A percentile compares a stretch with the other conserved stretches of the same genome.
Evolutionary conservation across 2,113 vertebrate genomes (phyloP).

Genomic region (Gasterosteus nipponicus): DNA sequence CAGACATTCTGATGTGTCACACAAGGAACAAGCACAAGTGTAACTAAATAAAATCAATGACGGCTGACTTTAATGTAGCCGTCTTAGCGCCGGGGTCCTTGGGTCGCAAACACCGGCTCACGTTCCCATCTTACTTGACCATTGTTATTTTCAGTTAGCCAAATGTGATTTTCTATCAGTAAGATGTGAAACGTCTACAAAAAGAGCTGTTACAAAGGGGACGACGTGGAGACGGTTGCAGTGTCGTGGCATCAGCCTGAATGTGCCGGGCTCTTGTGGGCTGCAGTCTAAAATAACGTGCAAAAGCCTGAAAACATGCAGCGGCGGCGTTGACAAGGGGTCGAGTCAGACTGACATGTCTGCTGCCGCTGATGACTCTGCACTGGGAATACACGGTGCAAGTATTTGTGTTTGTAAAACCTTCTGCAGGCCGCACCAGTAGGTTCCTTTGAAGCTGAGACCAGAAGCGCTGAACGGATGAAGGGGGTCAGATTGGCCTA

Average conservation of each 20-base stretch:
- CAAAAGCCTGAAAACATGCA: conserved; percentile 65
- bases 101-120: background rate
- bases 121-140: background rate
- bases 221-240: background rate
- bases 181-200: background rate
- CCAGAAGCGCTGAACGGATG: background rate
- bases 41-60: background rate
- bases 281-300: conserved; percentile 66
- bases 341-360: conserved; percentile 25
- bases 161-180: background rate
- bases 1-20: background rate
- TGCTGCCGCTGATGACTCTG: conserved; percentile 21
- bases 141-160: background rate
- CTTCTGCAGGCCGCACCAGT: background rate
- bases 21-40: background rate
- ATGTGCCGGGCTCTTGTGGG: conserved; percentile 36
- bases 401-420: background rate
- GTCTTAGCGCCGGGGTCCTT: background rate
- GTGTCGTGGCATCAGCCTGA: conserved; percentile 42
- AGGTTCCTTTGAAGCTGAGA: background rate
- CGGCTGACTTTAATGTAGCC: background rate
- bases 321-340: conserved; percentile 47
- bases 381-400: background rate
- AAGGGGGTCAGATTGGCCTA: background rate
- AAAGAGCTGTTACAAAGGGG: background rate